Evolutionary conservation across 1,140 invertebrate genomes (phyloP), one percentile per base, ranked within the genome.

Genomic region (Leucophenga varia): DNA sequence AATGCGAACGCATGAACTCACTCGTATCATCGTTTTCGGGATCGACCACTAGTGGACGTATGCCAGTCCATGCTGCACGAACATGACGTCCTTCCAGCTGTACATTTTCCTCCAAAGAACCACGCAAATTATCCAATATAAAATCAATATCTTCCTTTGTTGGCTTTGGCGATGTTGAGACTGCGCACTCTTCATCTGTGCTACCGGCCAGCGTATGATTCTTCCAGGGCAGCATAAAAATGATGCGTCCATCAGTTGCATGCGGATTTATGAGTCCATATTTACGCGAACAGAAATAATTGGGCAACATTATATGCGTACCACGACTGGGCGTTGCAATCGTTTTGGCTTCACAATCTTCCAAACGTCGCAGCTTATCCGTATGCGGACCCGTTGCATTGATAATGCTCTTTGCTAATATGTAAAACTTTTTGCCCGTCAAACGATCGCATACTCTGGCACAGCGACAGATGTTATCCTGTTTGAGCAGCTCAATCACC

Each of bases 161-260:
- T 46, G 2, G 55, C 19, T 3, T 43, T 16, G 5, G 20, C 3
- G 3, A 16, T 12, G 3, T 3, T 19, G n/a, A 20, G n/a, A 0
- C 22, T 48, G 19, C 31, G 1, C 32, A 30, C 6, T 25, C 9
- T 19, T 34, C 16, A 4, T 34, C 18, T 12, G 48, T 6, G 16
- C 35, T 32, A 13, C 63, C 63, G 14, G 67, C n/a, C 0, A 65
- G 25, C 10, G 38, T 7, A 10, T 37, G 35, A 13, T 48, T 49
- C 19, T 61, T 53, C 2, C 63, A 65, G 5, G 63, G 63, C 20
- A 67, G 28, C 63, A 65, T 59, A 2, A 49, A 34, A 1, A 67
- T 20, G 0, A 59, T 17, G 12, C 49, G 38, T 1, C 21, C 21
- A 17, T 18, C 13, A 34, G 4, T n/a, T 6, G 13, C 2, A n/a